Percentiles rank a stretch among this genome's conserved stretches.
phyloP scores from a whole-genome alignment of 2,113 vertebrate genomes.

The Elachura formosa region DNA sequence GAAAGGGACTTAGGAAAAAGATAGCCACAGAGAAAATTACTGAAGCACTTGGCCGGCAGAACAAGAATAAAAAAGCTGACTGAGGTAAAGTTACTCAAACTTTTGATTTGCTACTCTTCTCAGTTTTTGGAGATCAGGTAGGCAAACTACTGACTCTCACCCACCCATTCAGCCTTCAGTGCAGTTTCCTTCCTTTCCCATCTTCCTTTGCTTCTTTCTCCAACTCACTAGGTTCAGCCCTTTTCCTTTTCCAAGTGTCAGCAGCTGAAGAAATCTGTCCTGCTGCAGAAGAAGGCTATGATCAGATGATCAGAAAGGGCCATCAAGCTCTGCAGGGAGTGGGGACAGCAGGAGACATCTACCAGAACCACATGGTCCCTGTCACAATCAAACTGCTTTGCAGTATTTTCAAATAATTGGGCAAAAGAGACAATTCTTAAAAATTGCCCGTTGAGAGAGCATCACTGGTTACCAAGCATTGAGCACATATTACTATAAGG shows the following conservation, averaged over 20 bases:
- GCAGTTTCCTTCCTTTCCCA: background rate
- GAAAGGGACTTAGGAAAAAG: background rate
- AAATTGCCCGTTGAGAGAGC: background rate
- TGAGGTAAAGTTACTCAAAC: background rate
- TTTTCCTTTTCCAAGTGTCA: background rate
- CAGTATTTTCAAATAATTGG: background rate
- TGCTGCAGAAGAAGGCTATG: fast-evolving
- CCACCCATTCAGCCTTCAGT: background rate
- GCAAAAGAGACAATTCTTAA: background rate
- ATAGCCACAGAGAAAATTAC: background rate
- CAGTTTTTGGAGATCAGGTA: background rate
- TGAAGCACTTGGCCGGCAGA: background rate
- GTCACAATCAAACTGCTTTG: background rate
- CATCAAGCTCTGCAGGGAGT: fast-evolving
- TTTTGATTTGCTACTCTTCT: background rate
- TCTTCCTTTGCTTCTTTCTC: background rate
- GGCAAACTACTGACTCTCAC: background rate
- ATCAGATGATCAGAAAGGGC: background rate
- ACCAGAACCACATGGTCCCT: background rate
- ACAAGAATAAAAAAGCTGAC: background rate
- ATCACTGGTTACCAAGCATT: background rate
- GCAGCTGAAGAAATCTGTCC: background rate
- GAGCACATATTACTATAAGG: background rate
- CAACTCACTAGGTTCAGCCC: background rate
- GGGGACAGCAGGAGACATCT: background rate